phyloP scores from a whole-genome alignment of 1,140 invertebrate genomes.

The Diuraphis noxia region DNA sequence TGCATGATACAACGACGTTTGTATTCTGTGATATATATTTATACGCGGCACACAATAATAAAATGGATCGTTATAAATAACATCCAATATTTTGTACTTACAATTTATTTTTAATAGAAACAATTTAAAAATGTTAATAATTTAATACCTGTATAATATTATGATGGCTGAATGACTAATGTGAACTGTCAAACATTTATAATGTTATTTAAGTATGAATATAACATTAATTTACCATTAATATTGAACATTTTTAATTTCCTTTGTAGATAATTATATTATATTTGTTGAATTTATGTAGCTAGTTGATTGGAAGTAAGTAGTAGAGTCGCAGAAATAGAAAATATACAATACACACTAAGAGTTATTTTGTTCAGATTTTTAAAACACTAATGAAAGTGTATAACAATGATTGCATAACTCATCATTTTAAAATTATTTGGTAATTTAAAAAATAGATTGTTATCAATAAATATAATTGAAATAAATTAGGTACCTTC shows the following conservation, averaged over 20 bases:
- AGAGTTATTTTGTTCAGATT: neutral
- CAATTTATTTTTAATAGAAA: neutral
- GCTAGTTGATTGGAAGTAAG: no score
- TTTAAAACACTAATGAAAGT: neutral
- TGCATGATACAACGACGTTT: neutral
- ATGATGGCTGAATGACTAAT: neutral
- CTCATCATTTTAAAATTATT: neutral
- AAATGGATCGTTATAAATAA: neutral
- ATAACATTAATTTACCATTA: neutral
- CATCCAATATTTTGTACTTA: neutral
- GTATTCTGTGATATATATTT: neutral
- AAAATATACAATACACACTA: neutral
- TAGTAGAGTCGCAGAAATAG: neutral
- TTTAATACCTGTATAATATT: neutral
- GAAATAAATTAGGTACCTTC: neutral
- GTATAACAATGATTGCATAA: neutral
- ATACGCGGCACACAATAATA: neutral
- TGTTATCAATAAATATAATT: neutral
- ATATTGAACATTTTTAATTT: neutral
- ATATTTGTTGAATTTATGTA: neutral
- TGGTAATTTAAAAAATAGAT: neutral
- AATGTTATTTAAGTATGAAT: neutral
- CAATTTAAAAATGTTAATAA: neutral
- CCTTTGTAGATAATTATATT: neutral
- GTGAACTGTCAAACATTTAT: neutral